These are phyloP conservation scores for Imbricaverruca yamaguchii DNA, from an alignment of 2,888 invertebrate genomes.

Conservation along the genomic window DNA sequence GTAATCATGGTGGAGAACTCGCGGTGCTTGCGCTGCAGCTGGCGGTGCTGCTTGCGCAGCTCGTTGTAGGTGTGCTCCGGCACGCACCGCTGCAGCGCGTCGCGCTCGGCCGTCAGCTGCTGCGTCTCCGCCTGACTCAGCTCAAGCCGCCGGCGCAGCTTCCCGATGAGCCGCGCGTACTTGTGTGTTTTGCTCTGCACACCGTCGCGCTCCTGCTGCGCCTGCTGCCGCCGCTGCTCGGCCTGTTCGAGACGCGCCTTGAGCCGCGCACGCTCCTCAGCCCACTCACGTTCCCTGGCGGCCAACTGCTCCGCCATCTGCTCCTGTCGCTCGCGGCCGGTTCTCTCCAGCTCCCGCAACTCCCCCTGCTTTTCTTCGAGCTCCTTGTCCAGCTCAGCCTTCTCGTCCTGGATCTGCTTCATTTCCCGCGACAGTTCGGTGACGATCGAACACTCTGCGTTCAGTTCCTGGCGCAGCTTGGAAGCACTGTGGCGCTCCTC, in stretches of 20 bases:
- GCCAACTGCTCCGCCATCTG: background rate
- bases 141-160: conserved; percentile 10
- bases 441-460: background rate
- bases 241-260: background rate
- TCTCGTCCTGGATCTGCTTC: conserved; percentile 6
- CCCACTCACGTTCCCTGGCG: background rate
- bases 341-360: background rate
- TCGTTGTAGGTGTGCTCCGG: conserved; percentile 16
- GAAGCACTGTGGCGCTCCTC: background rate
- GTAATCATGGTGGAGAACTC: conserved; percentile 2
- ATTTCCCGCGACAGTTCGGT: background rate
- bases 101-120: conserved; percentile 13
- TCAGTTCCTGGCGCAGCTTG: background rate
- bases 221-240: background rate
- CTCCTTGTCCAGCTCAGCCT: background rate
- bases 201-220: background rate
- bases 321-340: background rate
- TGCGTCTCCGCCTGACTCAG: background rate
- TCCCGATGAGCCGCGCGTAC: conserved; percentile 4
- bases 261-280: background rate
- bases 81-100: background rate
- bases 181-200: background rate
- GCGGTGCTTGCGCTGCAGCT: conserved; percentile 13
- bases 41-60: conserved; percentile 7
- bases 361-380: background rate